Evolutionary conservation across 2,113 vertebrate species (phyloP).

Genomic region (Solea solea): DNA sequence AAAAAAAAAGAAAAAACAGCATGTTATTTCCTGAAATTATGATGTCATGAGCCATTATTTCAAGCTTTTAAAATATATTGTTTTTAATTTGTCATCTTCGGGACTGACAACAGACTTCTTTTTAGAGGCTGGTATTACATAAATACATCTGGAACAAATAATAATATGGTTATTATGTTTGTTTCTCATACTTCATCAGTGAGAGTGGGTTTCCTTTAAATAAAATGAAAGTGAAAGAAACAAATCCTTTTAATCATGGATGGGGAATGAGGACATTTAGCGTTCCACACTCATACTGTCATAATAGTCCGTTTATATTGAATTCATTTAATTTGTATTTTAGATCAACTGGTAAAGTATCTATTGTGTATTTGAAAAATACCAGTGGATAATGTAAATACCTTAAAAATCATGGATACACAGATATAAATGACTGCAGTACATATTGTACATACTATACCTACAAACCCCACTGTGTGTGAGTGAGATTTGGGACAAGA

Average conservation of each 20-base stretch:
- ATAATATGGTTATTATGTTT: constrained; percentile 31
- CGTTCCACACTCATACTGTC: no score
- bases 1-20: constrained; percentile 7
- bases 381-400: no score
- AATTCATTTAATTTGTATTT: no score
- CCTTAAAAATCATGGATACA: no score
- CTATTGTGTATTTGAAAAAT: no score
- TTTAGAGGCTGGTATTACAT: constrained; percentile 16
- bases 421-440: no score
- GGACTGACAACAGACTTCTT: constrained; percentile 31
- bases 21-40: constrained; percentile 12
- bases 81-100: constrained; percentile 38
- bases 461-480: no score
- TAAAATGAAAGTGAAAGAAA: constrained; percentile 18
- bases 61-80: constrained; percentile 27
- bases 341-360: no score
- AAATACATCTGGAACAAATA: constrained; percentile 30
- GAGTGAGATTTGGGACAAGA: constrained; percentile 20
- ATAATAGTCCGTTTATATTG: no score
- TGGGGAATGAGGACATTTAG: neutral
- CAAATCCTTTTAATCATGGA: neutral
- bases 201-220: constrained; percentile 23
- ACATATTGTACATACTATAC: no score
- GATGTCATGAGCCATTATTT: constrained; percentile 19
- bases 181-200: constrained; percentile 1